A percentile compares a stretch with the other conserved stretches of the same genome.
Conservation (phyloP, 1,140 invertebrate species). For the Paramacrobiotus metropolitanus region DNA sequence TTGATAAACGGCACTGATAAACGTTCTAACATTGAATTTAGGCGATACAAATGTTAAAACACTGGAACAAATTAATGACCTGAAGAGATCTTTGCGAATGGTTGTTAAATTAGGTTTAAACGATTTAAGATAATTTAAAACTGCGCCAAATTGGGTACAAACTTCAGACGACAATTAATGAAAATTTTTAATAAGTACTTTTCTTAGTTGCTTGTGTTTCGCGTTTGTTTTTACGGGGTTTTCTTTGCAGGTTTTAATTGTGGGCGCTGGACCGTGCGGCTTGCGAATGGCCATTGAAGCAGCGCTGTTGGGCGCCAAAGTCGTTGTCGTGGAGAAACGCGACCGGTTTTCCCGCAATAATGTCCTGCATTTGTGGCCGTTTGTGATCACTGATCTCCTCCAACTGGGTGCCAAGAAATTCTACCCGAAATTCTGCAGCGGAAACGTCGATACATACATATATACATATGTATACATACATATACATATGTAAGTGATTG, state of each 20-base stretch:
- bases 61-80: too few relatives aligned
- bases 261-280: constrained; percentile 84
- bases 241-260: constrained; percentile 38
- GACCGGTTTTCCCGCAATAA: constrained; percentile 85
- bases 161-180: too few relatives aligned
- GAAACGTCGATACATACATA: constrained; percentile 92
- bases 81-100: too few relatives aligned
- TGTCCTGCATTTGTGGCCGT: constrained; percentile 94
- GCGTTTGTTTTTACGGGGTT: too few relatives aligned
- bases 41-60: too few relatives aligned
- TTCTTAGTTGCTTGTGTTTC: too few relatives aligned
- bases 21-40: constrained; percentile 2
- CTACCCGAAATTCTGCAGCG: constrained; percentile 96
- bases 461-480: constrained; percentile 16
- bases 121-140: too few relatives aligned
- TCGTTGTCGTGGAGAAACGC: constrained; percentile 70
- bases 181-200: too few relatives aligned
- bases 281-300: constrained; percentile 82
- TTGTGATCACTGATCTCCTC: constrained; percentile 83
- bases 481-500: neutral
- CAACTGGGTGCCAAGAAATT: constrained; percentile 91
- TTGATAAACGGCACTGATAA: constrained; percentile 5
- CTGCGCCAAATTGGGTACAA: too few relatives aligned
- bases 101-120: too few relatives aligned
- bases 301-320: constrained; percentile 80